Percentiles rank a stretch among this genome's conserved stretches.
Evolutionary conservation across 2,113 vertebrate genomes (phyloP).

Genomic region (Otus sunia): DNA sequence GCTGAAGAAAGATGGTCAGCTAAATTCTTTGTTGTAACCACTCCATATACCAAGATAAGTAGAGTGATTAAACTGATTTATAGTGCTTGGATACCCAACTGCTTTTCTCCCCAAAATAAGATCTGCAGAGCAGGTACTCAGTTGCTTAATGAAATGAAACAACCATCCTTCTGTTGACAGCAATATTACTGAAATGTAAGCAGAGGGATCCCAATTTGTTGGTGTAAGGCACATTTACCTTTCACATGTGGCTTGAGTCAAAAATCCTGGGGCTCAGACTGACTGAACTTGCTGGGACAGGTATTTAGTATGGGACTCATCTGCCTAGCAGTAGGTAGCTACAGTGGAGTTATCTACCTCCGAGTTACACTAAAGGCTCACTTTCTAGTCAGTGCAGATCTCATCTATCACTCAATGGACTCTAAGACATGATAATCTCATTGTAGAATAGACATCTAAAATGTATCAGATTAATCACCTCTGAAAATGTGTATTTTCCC

Average conservation of each 20-base stretch:
- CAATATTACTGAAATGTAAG: neutral
- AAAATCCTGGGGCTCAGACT: neutral
- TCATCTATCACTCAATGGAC: neutral
- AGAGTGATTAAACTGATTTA: slow-evolving; percentile 33
- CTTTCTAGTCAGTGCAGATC: neutral
- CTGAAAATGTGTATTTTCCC: neutral
- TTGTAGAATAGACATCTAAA: neutral
- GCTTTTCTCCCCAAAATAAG: neutral
- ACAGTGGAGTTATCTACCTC: neutral
- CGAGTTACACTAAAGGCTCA: neutral
- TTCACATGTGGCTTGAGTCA: neutral
- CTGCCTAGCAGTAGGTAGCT: neutral
- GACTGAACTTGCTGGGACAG: neutral
- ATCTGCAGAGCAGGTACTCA: neutral
- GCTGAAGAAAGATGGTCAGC: slow-evolving; percentile 31
- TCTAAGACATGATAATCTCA: neutral
- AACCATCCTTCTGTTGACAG: neutral
- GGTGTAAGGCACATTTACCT: neutral
- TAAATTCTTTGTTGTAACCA: slow-evolving; percentile 18
- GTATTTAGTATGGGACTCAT: neutral
- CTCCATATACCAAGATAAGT: neutral
- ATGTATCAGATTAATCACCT: neutral
- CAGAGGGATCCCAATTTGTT: neutral
- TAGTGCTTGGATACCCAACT: neutral
- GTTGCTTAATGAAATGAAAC: neutral